These are phyloP conservation scores for Takifugu ocellatus DNA, from an alignment of 2,797 vertebrate genomes.

Conservation along the genomic window DNA sequence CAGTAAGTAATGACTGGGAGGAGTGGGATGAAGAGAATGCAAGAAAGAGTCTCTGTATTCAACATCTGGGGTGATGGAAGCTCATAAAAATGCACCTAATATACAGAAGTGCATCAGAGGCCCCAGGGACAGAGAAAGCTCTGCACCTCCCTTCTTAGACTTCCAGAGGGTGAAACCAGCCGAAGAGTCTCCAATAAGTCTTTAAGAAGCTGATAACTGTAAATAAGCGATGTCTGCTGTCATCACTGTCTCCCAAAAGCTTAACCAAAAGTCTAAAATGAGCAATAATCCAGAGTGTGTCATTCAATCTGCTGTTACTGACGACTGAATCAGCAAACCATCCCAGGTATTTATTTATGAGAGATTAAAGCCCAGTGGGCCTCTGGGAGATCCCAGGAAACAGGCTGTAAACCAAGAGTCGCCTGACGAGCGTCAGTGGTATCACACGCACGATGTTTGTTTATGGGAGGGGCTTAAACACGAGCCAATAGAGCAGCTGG, in stretches of 20 bases:
- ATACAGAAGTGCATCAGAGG: too few relatives aligned
- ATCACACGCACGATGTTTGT: background rate
- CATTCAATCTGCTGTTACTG: conserved; percentile 1
- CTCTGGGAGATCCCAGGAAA: conserved; percentile 20
- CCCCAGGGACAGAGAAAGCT: too few relatives aligned
- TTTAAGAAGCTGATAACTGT: background rate
- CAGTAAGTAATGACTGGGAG: too few relatives aligned
- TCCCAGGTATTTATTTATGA: conserved; percentile 17
- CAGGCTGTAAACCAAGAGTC: background rate
- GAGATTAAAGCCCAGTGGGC: conserved; percentile 12
- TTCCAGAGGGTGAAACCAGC: background rate
- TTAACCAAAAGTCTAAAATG: background rate
- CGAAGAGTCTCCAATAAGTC: background rate
- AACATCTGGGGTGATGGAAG: too few relatives aligned
- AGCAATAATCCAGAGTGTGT: background rate
- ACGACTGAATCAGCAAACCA: conserved; percentile 16
- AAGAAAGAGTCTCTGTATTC: too few relatives aligned
- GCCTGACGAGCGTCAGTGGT: background rate
- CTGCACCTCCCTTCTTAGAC: too few relatives aligned
- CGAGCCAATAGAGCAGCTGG: background rate
- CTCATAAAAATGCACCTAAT: too few relatives aligned
- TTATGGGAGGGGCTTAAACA: background rate
- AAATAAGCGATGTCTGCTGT: background rate
- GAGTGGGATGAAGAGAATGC: too few relatives aligned
- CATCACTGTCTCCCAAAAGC: background rate